Conservation (phyloP, 2,797 vertebrate genomes). For the Sebastes ruberrimus region DNA sequence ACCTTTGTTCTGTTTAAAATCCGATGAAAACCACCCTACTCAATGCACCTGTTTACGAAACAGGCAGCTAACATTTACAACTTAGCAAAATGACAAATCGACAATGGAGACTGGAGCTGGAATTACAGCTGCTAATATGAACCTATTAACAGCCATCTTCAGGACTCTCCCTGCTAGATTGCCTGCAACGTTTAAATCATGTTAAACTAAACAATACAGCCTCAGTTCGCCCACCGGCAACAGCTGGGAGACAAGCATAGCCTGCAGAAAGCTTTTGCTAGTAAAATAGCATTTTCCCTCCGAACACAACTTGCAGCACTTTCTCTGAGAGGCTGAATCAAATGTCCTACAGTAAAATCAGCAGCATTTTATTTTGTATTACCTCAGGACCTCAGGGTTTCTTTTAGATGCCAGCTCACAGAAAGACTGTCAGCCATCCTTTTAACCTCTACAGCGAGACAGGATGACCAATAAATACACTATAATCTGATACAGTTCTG, state of each 20-base stretch:
- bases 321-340: constrained; percentile 7
- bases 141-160: constrained; percentile 25
- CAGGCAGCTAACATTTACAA: neutral
- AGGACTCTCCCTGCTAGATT: constrained; percentile 38
- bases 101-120: neutral
- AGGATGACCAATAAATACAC: neutral
- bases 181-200: constrained; percentile 64
- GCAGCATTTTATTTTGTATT: neutral
- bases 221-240: constrained; percentile 59
- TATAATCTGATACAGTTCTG: neutral
- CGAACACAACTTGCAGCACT: constrained; percentile 33
- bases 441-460: neutral
- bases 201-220: constrained; percentile 57
- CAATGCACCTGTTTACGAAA: constrained; percentile 21
- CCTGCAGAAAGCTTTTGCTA: constrained; percentile 55
- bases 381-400: neutral
- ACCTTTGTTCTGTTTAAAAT: constrained; percentile 33
- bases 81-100: constrained; percentile 2
- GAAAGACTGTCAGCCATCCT: neutral
- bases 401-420: neutral
- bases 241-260: constrained; percentile 46
- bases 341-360: constrained; percentile 3
- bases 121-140: constrained; percentile 47
- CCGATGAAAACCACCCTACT: constrained; percentile 9
- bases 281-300: constrained; percentile 25